Conservation (phyloP, 2,113 vertebrate species). For the Capreolus pygargus region DNA sequence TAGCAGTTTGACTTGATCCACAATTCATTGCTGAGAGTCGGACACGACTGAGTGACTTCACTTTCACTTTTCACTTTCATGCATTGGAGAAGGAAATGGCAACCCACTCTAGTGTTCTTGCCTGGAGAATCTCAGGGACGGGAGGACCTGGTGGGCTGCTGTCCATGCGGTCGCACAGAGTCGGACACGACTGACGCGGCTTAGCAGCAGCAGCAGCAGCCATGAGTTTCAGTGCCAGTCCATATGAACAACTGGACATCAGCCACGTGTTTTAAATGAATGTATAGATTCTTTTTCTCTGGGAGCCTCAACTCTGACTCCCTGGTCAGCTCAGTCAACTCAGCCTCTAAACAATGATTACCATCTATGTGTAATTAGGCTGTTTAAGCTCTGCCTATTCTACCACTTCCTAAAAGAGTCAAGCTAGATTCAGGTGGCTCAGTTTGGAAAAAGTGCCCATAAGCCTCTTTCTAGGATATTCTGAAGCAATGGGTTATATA, state of each 20-base stretch:
- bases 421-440: not conserved
- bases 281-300: not conserved
- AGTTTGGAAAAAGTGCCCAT: not conserved
- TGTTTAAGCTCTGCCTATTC: not conserved
- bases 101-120: not conserved
- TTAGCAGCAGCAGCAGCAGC: not conserved
- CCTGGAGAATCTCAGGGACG: not conserved
- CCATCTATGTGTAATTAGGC: not conserved
- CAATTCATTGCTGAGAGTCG: not conserved
- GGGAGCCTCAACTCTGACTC: not conserved
- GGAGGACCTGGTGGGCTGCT: not conserved
- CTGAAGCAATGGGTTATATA: not conserved
- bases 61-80: not conserved
- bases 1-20: not conserved
- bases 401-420: not conserved
- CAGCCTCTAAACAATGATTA: not conserved
- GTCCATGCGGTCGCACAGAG: not conserved
- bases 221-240: not conserved
- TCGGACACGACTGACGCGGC: rapidly evolving
- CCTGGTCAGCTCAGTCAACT: not conserved
- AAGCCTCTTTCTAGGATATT: not conserved
- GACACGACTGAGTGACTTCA: not conserved
- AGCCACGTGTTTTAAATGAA: not conserved
- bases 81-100: not conserved
- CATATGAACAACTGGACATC: not conserved